phyloP scores from a whole-genome alignment of 2,113 vertebrate genomes.

The Barbus barbus region DNA sequence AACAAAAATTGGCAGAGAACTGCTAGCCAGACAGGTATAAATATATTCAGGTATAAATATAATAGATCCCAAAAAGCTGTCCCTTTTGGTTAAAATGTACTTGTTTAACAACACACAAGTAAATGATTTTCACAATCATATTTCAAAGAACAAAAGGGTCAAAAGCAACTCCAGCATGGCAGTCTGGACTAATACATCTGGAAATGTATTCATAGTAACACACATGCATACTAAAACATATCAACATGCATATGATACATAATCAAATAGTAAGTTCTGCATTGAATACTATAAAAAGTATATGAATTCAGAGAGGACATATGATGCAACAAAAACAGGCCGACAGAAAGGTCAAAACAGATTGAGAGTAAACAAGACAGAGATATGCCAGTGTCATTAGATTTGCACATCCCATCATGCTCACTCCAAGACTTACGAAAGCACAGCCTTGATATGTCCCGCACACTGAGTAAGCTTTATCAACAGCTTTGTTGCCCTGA shows the following conservation, averaged over 20 bases:
- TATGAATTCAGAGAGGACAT: background rate
- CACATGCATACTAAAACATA: background rate
- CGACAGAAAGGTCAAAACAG: background rate
- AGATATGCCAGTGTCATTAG: background rate
- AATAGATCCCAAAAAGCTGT: background rate
- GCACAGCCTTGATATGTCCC: background rate
- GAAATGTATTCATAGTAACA: background rate
- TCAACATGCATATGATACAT: too few relatives aligned
- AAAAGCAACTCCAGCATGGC: background rate
- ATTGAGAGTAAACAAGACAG: background rate
- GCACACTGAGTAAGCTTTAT: background rate
- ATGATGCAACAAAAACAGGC: background rate
- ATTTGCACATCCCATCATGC: background rate
- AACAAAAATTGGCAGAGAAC: background rate
- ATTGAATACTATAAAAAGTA: background rate
- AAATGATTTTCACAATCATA: background rate
- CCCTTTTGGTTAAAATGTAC: background rate
- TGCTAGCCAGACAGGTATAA: background rate
- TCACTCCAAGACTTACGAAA: conserved; percentile 1
- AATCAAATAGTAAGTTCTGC: background rate
- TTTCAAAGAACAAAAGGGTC: background rate
- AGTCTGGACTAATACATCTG: background rate
- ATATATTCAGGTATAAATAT: background rate
- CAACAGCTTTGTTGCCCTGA: background rate
- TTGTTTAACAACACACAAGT: too few relatives aligned